phyloP scores from a whole-genome alignment of 2,797 vertebrate species.

The Chelonia mydas region DNA sequence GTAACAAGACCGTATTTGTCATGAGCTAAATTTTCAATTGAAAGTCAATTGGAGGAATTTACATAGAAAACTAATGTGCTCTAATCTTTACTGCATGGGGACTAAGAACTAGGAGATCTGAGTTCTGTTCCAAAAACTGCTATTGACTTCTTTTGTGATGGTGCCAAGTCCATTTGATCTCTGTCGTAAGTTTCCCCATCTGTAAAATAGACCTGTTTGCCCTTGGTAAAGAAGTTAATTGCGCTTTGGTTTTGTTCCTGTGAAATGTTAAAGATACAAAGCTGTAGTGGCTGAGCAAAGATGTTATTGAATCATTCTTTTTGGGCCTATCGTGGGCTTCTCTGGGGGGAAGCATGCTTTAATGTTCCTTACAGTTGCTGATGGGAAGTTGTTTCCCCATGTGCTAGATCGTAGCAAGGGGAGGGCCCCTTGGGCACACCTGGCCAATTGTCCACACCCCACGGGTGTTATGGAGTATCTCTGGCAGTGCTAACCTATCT shows the following conservation, averaged over 20 bases:
- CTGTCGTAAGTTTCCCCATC: no score
- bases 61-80: no score
- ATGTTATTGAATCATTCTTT: background rate
- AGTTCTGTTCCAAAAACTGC: no score
- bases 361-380: background rate
- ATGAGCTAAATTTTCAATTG: conserved; percentile 11
- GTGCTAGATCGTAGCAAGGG: background rate
- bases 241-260: no score
- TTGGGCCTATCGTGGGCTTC: background rate
- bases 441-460: background rate
- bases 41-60: conserved; percentile 39
- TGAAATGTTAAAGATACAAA: no score
- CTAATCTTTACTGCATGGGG: no score
- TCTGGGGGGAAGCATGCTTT: background rate
- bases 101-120: no score
- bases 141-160: no score
- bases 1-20: background rate
- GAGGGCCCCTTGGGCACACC: background rate
- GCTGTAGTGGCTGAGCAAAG: background rate
- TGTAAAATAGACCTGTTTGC: no score
- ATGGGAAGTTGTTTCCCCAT: background rate
- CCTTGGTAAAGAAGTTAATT: no score
- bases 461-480: background rate
- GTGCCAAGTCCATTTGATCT: no score
- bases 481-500: no score